Percentiles rank a stretch among this genome's conserved stretches.
Evolutionary conservation across 2,113 vertebrate genomes (phyloP).

Genomic region (Protobothrops flavoviridis): DNA sequence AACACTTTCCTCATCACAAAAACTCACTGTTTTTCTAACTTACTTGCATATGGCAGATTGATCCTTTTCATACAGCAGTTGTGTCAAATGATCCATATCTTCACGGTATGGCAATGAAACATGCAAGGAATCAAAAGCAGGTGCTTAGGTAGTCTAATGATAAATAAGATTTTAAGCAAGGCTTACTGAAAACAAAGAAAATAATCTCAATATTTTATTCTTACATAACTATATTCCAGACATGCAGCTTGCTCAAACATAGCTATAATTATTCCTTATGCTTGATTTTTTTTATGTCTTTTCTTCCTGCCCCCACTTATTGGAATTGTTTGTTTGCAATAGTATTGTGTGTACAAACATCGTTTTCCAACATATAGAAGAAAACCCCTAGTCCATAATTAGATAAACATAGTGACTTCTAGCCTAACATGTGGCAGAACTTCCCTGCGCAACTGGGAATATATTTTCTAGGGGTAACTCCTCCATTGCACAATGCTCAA

Average conservation of each 20-base stretch:
- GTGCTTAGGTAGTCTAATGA: conserved; percentile 39
- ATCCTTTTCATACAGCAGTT: conserved; percentile 23
- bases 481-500: background rate
- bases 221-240: conserved; percentile 58
- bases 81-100: background rate
- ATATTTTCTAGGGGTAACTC: background rate
- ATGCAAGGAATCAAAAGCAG: background rate
- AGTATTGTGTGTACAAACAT: conserved; percentile 56
- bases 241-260: conserved; percentile 53
- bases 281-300: conserved; percentile 32
- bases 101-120: conserved; percentile 24
- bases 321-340: conserved; percentile 60
- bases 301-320: conserved; percentile 28
- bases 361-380: conserved; percentile 55
- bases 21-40: background rate
- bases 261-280: conserved; percentile 48
- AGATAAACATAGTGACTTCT: conserved; percentile 41
- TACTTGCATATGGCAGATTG: background rate
- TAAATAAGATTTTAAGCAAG: conserved; percentile 49
- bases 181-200: conserved; percentile 40
- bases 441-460: conserved; percentile 34
- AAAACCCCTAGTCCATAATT: conserved; percentile 61
- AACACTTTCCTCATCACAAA: conserved; percentile 3
- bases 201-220: conserved; percentile 58
- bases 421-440: background rate